Evolutionary conservation across 2,888 invertebrate species (phyloP).

Genomic region (Neoscelio sp.): DNA sequence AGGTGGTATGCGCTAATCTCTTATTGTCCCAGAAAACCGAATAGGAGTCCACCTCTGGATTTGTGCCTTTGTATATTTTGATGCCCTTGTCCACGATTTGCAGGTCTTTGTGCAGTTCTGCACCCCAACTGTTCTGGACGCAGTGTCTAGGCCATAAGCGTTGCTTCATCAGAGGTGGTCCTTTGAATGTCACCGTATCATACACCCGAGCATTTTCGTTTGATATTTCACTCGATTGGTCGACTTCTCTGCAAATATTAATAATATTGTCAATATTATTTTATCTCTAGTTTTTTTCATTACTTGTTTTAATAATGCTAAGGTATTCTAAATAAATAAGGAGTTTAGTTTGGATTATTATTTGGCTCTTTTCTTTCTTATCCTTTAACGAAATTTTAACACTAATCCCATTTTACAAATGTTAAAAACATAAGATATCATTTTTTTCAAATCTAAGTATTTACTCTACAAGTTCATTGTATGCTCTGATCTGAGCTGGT

Average conservation of each 20-base stretch:
- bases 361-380: no score
- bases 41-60: conserved; percentile 98
- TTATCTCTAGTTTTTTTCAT: background rate
- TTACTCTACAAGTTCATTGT: no score
- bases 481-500: no score
- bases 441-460: no score
- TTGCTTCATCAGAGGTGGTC: conserved; percentile 93
- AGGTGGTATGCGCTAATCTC: conserved; percentile 93
- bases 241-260: conserved; percentile 76
- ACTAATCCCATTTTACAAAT: no score
- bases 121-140: conserved; percentile 97
- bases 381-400: no score
- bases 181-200: conserved; percentile 96
- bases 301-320: background rate
- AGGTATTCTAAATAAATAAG: background rate
- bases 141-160: conserved; percentile 98
- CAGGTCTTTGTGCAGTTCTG: conserved; percentile 95
- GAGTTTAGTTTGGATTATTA: no score
- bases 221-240: conserved; percentile 76
- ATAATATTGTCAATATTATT: background rate
- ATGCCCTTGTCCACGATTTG: conserved; percentile 91
- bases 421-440: no score
- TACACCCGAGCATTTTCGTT: conserved; percentile 91
- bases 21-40: conserved; percentile 99
- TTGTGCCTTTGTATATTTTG: conserved; percentile 95